phyloP scores from a whole-genome alignment of 2,888 invertebrate genomes.

The Entomobrya proxima region DNA sequence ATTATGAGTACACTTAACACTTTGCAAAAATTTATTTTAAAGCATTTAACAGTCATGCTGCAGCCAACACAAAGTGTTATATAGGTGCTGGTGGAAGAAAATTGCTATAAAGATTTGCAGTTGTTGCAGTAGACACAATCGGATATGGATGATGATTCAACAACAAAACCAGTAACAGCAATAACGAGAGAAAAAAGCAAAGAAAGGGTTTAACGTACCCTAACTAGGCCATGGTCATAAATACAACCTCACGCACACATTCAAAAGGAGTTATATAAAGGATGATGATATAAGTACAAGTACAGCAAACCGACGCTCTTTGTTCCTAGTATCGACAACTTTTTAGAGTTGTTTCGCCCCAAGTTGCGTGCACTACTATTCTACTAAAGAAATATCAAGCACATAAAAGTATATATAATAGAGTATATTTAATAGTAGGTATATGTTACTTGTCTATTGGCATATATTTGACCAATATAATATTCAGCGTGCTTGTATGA shows the following conservation, averaged over 20 bases:
- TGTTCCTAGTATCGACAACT: constrained; percentile 31
- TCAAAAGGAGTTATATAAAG: constrained; percentile 36
- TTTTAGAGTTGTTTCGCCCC: constrained; percentile 38
- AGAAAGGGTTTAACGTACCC: constrained; percentile 67
- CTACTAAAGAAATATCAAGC: neutral
- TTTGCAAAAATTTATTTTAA: neutral
- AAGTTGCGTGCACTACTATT: constrained; percentile 18
- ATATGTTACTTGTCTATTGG: too few species aligned
- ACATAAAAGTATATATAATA: too few species aligned
- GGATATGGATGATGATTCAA: neutral
- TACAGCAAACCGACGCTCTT: constrained; percentile 6
- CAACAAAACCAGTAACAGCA: constrained; percentile 20
- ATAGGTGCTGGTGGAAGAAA: too few species aligned
- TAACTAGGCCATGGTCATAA: constrained; percentile 71
- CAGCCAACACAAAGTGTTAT: neutral
- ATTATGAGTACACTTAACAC: neutral
- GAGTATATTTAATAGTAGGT: too few species aligned
- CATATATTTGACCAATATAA: too few species aligned
- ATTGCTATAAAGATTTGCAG: neutral
- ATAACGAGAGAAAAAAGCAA: constrained; percentile 15
- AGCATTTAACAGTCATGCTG: neutral
- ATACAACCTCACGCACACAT: constrained; percentile 57
- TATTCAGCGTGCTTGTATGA: too few species aligned
- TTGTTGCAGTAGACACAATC: neutral
- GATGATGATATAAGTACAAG: neutral